Evolutionary conservation across 2,888 invertebrate genomes (phyloP).

Genomic region (Smittia aterrima): DNA sequence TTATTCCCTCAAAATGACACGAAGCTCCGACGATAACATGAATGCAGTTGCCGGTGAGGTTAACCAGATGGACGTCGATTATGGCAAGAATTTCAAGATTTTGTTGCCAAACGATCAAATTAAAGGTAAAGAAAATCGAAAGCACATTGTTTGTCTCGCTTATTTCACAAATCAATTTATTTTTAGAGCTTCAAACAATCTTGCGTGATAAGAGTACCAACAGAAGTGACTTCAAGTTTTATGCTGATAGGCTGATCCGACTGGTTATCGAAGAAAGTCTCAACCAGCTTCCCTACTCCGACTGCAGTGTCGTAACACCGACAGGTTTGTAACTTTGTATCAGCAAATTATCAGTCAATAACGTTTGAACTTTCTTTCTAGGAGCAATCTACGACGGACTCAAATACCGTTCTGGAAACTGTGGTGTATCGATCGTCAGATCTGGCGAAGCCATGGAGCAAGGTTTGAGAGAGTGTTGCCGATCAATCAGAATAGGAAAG

Average conservation of each 20-base stretch:
- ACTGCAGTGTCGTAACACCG: slow-evolving; percentile 88
- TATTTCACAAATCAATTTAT: slow-evolving; percentile 46
- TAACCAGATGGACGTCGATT: slow-evolving; percentile 45
- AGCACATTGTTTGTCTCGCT: background rate
- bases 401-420: slow-evolving; percentile 95
- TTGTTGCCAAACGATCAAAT: slow-evolving; percentile 52
- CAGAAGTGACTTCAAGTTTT: slow-evolving; percentile 96
- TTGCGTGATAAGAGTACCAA: slow-evolving; percentile 83
- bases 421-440: slow-evolving; percentile 95
- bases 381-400: slow-evolving; percentile 87
- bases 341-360: too few species aligned
- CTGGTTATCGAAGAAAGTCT: slow-evolving; percentile 97
- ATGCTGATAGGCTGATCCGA: slow-evolving; percentile 94
- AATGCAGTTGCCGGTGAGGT: slow-evolving; percentile 2
- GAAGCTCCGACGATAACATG: slow-evolving; percentile 32
- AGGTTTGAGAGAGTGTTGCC: slow-evolving; percentile 92
- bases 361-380: background rate
- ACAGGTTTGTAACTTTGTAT: slow-evolving; percentile 57
- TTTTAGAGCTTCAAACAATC: slow-evolving; percentile 74
- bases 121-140: slow-evolving; percentile 40
- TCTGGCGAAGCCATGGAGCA: slow-evolving; percentile 97
- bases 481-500: slow-evolving; percentile 97
- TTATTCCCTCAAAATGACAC: slow-evolving; percentile 28
- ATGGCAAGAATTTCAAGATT: slow-evolving; percentile 52
- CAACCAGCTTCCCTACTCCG: slow-evolving; percentile 92